These are phyloP conservation scores for Agriopis leucophaearia DNA, from an alignment of 2,888 invertebrate genomes.

Conservation along the genomic window DNA sequence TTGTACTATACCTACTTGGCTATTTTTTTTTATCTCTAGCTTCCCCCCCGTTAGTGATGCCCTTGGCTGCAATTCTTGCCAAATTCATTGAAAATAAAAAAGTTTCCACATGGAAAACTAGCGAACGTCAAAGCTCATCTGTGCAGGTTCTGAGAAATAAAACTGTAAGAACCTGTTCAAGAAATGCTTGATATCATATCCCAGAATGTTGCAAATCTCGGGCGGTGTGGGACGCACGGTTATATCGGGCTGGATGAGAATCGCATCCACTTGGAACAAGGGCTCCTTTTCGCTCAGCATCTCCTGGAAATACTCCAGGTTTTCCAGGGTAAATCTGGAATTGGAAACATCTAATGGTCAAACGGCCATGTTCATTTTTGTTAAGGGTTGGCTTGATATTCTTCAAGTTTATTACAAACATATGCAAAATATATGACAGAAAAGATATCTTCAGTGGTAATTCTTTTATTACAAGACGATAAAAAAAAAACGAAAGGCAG, in stretches of 20 bases:
- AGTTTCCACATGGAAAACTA: too few species aligned
- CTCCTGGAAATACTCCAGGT: constrained; percentile 89
- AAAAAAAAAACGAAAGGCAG: too few species aligned
- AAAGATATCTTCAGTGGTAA: too few species aligned
- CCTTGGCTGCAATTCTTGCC: too few species aligned
- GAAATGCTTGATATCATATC: constrained; percentile 91
- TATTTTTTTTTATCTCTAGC: too few species aligned
- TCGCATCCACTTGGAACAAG: constrained; percentile 93
- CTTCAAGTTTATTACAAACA: too few species aligned
- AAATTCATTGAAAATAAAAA: too few species aligned
- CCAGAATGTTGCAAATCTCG: constrained; percentile 92
- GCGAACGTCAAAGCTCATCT: neutral
- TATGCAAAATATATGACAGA: too few species aligned
- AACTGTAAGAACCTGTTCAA: constrained; percentile 87
- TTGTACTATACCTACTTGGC: too few species aligned
- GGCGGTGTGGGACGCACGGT: constrained; percentile 90
- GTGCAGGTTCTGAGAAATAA: neutral
- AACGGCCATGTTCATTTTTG: neutral
- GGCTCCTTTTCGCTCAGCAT: constrained; percentile 85
- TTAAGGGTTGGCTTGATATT: neutral
- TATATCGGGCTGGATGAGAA: constrained; percentile 91
- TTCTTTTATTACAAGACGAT: too few species aligned
- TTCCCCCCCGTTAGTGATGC: too few species aligned
- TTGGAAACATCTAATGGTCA: neutral
- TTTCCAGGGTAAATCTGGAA: constrained; percentile 88